Conservation (phyloP, 1,140 invertebrate species). For the Eueides isabella region DNA sequence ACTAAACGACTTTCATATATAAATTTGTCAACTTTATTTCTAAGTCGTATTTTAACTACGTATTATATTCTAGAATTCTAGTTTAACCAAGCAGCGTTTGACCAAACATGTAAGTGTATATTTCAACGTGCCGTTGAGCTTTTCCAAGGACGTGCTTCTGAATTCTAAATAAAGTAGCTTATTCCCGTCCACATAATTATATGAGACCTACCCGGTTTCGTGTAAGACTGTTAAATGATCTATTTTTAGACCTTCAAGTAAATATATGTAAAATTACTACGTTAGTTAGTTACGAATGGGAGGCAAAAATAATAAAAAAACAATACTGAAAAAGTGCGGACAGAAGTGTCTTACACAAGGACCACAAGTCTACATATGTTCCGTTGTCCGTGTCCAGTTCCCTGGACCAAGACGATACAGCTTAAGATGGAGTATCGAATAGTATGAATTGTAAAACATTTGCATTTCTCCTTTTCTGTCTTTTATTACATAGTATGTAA, state of each 20-base stretch:
- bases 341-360: no score
- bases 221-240: slow-evolving; percentile 3
- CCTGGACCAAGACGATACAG: no score
- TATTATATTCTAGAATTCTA: slow-evolving; percentile 4
- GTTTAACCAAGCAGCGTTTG: slow-evolving; percentile 4
- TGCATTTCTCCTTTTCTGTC: neutral
- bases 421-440: no score
- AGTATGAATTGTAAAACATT: neutral
- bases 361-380: no score
- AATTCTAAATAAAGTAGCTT: slow-evolving; percentile 22
- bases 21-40: neutral
- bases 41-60: neutral
- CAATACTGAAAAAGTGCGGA: no score
- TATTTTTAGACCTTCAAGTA: slow-evolving; percentile 5
- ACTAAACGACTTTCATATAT: neutral
- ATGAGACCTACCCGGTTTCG: slow-evolving; percentile 13
- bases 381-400: no score
- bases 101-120: slow-evolving; percentile 11
- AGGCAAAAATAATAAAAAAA: no score
- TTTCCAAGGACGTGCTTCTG: slow-evolving; percentile 26
- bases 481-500: neutral
- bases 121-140: slow-evolving; percentile 14
- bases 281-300: neutral
- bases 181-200: slow-evolving; percentile 25
- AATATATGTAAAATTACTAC: slow-evolving; percentile 14